phyloP scores from a whole-genome alignment of 2,113 vertebrate species.

The Forbesichthys papilliferus region DNA sequence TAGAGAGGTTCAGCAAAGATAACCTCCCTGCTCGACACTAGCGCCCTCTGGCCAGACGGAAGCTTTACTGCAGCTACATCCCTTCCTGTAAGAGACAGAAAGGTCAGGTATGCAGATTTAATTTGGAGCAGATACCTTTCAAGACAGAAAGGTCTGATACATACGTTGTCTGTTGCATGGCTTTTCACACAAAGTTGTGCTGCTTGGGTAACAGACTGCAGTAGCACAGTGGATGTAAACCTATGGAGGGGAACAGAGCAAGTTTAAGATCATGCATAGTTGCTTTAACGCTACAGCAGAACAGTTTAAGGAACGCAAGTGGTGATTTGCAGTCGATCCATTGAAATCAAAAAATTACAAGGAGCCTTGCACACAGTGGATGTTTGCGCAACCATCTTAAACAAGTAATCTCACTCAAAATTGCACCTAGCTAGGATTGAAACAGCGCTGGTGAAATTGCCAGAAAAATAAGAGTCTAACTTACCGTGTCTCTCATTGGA shows the following conservation, averaged over 20 bases:
- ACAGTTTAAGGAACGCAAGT: no score
- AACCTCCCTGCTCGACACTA: conserved; percentile 69
- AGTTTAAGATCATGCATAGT: not conserved
- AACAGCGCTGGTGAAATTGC: not conserved
- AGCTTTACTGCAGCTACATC: conserved; percentile 1
- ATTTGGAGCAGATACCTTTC: not conserved
- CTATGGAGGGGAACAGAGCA: conserved; percentile 22
- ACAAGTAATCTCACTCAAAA: no score
- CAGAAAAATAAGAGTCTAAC: not conserved
- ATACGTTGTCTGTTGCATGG: conserved; percentile 65
- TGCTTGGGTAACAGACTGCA: conserved; percentile 61
- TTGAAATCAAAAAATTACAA: no score
- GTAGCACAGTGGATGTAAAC: conserved; percentile 73
- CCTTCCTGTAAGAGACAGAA: conserved; percentile 49
- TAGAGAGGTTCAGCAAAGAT: conserved; percentile 15
- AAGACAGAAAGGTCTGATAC: conserved; percentile 19
- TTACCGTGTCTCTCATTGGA: conserved; percentile 53
- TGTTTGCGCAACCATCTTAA: no score
- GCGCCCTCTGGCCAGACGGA: conserved; percentile 5
- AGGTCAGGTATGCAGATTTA: not conserved
- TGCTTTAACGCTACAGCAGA: no score
- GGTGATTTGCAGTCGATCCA: no score
- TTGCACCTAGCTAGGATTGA: not conserved
- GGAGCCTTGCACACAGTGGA: no score
- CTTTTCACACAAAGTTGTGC: conserved; percentile 52